Evolutionary conservation across 2,113 vertebrate genomes (phyloP).

Genomic region (Corythornis vintsioides): DNA sequence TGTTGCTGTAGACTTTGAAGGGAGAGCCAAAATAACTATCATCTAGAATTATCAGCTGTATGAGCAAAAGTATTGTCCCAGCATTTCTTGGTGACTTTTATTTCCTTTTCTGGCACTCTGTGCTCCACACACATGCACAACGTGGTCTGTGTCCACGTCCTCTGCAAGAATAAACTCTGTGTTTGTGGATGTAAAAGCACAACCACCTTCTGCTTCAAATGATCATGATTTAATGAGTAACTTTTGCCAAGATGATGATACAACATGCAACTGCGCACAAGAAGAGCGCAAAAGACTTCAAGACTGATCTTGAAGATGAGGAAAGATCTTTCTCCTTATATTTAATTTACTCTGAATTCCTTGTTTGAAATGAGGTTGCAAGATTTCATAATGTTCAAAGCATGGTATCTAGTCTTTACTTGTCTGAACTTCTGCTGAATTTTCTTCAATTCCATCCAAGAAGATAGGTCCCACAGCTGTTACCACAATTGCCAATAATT

Average conservation of each 20-base stretch:
- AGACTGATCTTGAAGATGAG: background rate
- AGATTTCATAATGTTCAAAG: background rate
- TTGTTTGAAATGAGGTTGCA: background rate
- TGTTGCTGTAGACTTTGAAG: slow-evolving; percentile 27
- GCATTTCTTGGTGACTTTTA: background rate
- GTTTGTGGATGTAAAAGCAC: background rate
- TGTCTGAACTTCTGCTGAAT: slow-evolving; percentile 19
- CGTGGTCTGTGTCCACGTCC: background rate
- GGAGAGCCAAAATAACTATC: slow-evolving; percentile 36
- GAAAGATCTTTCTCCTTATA: background rate
- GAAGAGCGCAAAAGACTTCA: background rate
- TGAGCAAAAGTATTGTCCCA: background rate
- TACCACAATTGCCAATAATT: background rate
- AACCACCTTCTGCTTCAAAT: background rate
- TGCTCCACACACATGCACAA: background rate
- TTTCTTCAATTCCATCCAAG: background rate
- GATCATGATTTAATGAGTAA: background rate
- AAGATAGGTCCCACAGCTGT: background rate
- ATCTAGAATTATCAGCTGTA: slow-evolving; percentile 14
- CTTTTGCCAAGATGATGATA: background rate
- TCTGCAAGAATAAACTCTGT: background rate
- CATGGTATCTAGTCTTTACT: background rate
- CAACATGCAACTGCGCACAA: background rate
- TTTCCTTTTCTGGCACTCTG: slow-evolving; percentile 8
- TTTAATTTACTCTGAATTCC: background rate